Percentiles rank a stretch among this genome's conserved stretches.
Evolutionary conservation across 2,888 invertebrate species (phyloP).

Genomic region (Perdita meconis): DNA sequence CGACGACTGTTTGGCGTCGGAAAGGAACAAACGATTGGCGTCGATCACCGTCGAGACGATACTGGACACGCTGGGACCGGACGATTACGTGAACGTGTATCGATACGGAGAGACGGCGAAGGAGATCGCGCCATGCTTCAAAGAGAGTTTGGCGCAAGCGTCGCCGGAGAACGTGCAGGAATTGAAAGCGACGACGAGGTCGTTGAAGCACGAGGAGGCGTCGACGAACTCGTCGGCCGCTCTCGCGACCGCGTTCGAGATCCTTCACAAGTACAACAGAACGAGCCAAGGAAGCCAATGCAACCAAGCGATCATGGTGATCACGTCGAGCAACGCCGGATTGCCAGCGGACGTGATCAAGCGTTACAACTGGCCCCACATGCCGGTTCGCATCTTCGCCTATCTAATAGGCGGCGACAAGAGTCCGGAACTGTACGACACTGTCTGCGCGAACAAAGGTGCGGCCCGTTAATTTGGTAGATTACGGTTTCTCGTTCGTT

Average conservation of each 20-base stretch:
- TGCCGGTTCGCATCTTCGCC: conserved; percentile 97
- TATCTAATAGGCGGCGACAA: conserved; percentile 98
- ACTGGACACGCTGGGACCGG: conserved; percentile 96
- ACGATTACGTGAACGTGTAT: conserved; percentile 98
- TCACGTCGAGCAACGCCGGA: conserved; percentile 95
- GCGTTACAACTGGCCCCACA: conserved; percentile 95
- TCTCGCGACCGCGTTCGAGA: conserved; percentile 95
- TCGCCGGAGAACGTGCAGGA: conserved; percentile 93
- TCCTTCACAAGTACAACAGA: conserved; percentile 94
- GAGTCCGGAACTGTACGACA: conserved; percentile 93
- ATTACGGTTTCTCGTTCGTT: too few species aligned
- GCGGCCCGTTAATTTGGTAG: too few species aligned
- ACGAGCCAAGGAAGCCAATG: conserved; percentile 96
- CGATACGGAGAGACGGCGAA: conserved; percentile 93
- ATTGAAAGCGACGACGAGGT: conserved; percentile 91
- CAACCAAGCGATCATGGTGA: conserved; percentile 98
- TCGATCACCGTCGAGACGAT: conserved; percentile 95
- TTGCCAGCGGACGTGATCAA: conserved; percentile 89
- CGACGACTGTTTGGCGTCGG: conserved; percentile 93
- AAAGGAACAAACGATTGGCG: conserved; percentile 93
- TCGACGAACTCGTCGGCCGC: conserved; percentile 96
- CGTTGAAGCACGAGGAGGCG: conserved; percentile 89
- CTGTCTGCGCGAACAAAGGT: conserved; percentile 99
- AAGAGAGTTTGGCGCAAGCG: conserved; percentile 94
- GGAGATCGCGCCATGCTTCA: conserved; percentile 95